phyloP scores from a whole-genome alignment of 2,797 vertebrate genomes.

The Hipposideros larvatus region DNA sequence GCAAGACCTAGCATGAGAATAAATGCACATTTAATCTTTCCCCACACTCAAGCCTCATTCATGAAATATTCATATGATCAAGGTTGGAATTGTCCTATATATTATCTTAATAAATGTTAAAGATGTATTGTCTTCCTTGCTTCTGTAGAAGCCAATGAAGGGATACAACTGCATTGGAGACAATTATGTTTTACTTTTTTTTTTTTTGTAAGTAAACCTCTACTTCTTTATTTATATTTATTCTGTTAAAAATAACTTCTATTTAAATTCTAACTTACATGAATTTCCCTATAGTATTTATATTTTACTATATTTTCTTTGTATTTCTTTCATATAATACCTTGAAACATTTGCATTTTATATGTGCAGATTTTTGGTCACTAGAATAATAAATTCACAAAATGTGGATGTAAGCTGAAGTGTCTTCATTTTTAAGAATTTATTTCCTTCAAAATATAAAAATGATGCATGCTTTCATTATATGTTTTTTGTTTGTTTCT shows the following conservation, averaged over 20 bases:
- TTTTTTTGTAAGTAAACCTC: neutral
- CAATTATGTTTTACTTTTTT: conserved; percentile 21
- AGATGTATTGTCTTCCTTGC: conserved; percentile 12
- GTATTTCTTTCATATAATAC: conserved; percentile 39
- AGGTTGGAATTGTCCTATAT: conserved; percentile 6
- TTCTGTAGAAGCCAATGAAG: conserved; percentile 56
- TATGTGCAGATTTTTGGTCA: conserved; percentile 55
- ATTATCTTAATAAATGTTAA: conserved; percentile 49
- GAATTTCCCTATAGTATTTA: neutral
- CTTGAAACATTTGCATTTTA: conserved; percentile 70
- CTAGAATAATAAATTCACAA: conserved; percentile 69
- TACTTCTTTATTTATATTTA: neutral
- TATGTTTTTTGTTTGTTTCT: conserved; percentile 72
- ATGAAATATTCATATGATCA: conserved; percentile 24
- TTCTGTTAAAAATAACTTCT: conserved; percentile 6
- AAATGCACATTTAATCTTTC: conserved; percentile 26
- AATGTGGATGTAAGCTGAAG: conserved; percentile 67
- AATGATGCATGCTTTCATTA: conserved; percentile 51
- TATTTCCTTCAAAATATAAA: conserved; percentile 71
- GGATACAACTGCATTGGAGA: neutral
- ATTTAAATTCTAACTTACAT: conserved; percentile 50
- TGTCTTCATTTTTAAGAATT: conserved; percentile 63
- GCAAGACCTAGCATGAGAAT: neutral
- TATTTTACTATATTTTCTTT: conserved; percentile 74
- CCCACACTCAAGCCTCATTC: neutral